A percentile compares a stretch with the other conserved stretches of the same genome.
Conservation (phyloP, 2,797 vertebrate species). For the Danio tinwini region DNA sequence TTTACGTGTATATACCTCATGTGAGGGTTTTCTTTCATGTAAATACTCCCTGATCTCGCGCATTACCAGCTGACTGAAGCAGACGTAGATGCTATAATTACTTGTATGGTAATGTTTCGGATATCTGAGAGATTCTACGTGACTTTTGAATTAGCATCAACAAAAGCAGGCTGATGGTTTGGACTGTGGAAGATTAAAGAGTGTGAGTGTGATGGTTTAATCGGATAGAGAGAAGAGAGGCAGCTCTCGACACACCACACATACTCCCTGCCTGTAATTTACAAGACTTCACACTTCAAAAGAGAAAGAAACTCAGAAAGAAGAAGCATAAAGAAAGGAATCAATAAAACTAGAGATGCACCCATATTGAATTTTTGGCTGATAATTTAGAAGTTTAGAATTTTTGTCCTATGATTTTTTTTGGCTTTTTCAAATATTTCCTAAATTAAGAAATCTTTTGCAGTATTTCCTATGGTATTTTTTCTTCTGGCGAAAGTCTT, state of each 20-base stretch:
- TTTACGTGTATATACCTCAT: not conserved
- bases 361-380: too few relatives aligned
- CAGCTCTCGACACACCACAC: constrained; percentile 35
- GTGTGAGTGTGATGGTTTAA: constrained; percentile 46
- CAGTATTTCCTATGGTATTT: too few relatives aligned
- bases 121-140: constrained; percentile 25
- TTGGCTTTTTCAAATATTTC: too few relatives aligned
- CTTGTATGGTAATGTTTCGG: constrained; percentile 17
- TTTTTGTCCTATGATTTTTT: too few relatives aligned
- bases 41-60: not conserved
- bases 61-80: not conserved
- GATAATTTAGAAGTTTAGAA: too few relatives aligned
- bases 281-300: constrained; percentile 53
- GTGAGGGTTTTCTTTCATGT: not conserved
- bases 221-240: constrained; percentile 30
- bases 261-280: constrained; percentile 56
- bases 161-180: constrained; percentile 29
- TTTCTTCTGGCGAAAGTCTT: too few relatives aligned
- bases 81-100: constrained; percentile 17
- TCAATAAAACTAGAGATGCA: not conserved
- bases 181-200: constrained; percentile 53
- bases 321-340: constrained; percentile 17
- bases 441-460: too few relatives aligned
- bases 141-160: constrained; percentile 43
- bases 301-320: not conserved